phyloP scores from a whole-genome alignment of 2,797 vertebrate species.

The Gouania willdenowi region DNA sequence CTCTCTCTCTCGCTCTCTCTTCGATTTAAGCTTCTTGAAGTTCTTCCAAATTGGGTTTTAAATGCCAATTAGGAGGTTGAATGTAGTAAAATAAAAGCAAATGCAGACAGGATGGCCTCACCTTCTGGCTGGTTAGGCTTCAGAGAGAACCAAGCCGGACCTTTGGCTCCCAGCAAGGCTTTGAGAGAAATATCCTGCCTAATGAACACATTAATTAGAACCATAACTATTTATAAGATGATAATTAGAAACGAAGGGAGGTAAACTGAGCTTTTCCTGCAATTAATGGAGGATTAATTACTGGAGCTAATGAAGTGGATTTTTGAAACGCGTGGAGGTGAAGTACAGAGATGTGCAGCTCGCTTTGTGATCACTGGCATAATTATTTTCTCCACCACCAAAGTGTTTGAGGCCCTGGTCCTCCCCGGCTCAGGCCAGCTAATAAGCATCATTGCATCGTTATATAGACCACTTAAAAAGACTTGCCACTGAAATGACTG shows the following conservation, averaged over 20 bases:
- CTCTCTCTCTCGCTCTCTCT: slow-evolving; percentile 68
- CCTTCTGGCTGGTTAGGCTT: slow-evolving; percentile 99
- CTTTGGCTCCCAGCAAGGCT: slow-evolving; percentile 98
- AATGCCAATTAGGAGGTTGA: slow-evolving; percentile 99
- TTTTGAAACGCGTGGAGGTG: slow-evolving; percentile 99
- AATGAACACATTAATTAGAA: slow-evolving; percentile 99
- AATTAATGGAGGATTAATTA: slow-evolving; percentile 99
- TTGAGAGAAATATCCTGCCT: slow-evolving; percentile 99
- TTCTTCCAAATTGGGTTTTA: slow-evolving; percentile 99
- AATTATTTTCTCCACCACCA: slow-evolving; percentile 88
- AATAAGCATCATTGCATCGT: slow-evolving; percentile 99
- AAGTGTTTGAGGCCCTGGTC: slow-evolving; percentile 90
- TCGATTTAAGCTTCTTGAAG: slow-evolving; percentile 93
- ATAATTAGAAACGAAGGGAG: slow-evolving; percentile 99
- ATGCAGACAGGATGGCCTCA: slow-evolving; percentile 96
- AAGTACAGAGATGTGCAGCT: slow-evolving; percentile 97
- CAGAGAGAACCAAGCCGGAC: slow-evolving; percentile 90
- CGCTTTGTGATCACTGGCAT: slow-evolving; percentile 96
- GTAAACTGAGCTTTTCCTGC: slow-evolving; percentile 99
- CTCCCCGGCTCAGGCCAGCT: slow-evolving; percentile 84
- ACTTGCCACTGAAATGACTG: slow-evolving; percentile 96
- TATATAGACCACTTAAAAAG: slow-evolving; percentile 99
- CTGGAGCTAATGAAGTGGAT: slow-evolving; percentile 99
- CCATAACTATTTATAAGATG: slow-evolving; percentile 99
- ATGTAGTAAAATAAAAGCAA: slow-evolving; percentile 99